Percentiles rank a stretch among this genome's conserved stretches.
phyloP scores from a whole-genome alignment of 2,113 vertebrate genomes.

The Albula glossodonta region DNA sequence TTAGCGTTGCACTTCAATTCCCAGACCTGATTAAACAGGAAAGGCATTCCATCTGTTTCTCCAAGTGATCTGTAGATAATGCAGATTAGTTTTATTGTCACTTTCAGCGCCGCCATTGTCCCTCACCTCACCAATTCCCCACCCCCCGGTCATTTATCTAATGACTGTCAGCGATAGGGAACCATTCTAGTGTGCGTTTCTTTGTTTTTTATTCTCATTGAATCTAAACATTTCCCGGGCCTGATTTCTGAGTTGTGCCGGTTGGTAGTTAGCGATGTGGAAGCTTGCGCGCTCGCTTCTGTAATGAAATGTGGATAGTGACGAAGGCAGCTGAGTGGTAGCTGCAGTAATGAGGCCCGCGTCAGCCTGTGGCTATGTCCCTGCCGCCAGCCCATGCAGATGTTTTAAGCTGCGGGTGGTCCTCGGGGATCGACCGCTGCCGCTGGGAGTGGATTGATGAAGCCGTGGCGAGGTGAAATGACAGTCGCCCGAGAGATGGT shows the following conservation, averaged over 20 bases:
- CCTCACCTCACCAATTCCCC: neutral
- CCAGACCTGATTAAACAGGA: neutral
- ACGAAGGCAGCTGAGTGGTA: neutral
- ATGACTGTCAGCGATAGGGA: neutral
- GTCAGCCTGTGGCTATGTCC: neutral
- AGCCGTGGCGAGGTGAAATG: neutral
- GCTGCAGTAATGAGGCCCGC: neutral
- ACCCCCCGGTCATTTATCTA: neutral
- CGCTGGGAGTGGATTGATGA: neutral
- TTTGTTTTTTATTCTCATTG: neutral
- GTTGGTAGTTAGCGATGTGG: neutral
- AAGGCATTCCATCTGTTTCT: neutral
- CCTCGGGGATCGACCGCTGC: neutral
- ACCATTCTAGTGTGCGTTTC: neutral
- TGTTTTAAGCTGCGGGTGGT: neutral
- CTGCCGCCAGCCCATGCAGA: neutral
- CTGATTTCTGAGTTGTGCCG: too few species aligned
- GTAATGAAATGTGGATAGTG: neutral
- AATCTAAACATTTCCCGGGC: neutral
- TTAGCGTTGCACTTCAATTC: neutral
- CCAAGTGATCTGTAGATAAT: neutral
- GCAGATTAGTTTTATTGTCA: neutral
- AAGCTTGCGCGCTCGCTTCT: neutral
- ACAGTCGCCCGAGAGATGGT: neutral
- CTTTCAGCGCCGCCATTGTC: neutral